Base-by-base conservation (phyloP, 2,113 vertebrate species). In the Apodemus sylvaticus region DNA sequence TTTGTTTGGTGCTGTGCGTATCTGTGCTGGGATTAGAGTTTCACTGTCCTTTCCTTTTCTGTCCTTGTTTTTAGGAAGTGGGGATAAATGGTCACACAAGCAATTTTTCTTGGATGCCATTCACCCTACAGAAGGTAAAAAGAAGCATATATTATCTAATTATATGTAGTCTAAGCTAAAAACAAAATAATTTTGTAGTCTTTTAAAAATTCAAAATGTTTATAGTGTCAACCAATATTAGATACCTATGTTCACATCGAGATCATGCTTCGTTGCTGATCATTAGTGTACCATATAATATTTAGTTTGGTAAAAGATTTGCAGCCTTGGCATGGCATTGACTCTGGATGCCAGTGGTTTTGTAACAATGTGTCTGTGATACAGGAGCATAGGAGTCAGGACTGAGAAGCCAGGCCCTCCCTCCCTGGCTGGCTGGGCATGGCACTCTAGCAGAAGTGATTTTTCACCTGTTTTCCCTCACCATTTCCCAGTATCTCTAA, bases 101-200 rank as follows among this genome's bases (percentile, higher is more conserved):
- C 97, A 97, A 22, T 83, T 97, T 89, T 97, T 96, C 95, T 97
- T 98, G 94, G 96, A 98, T 93, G 77, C 95, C 97, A 95, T 98
- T 97, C 96, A 97, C 94, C 96, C 97, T 95, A 83, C 96, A 97
- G 97, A 98, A 96, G 97, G 97, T 97, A 97, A 97, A 97, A 95
- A 53, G 45, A 95, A 95, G 42, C 26, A 88, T 87, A 74, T 90
- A 74, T 68, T 94, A 34, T 86, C 64, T 91, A 55, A 20, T 86
- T 94, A 73, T 29, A 92, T 34, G 1, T 86, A 77, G 42, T 81
- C 13, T 78, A 19, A 81, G 7, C 51, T 94, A 42, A 71, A 95
- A 93, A 73, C 79, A 19, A 11, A 45, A n/a, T 79, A 62, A 73
- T 86, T 90, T 96, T 71, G 68, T 64, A 88, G n/a, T 34, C n/a